Evolutionary conservation across 2,888 invertebrate genomes (phyloP), one percentile per base, ranked within the genome.

Genomic region (Argyresthia albistria): DNA sequence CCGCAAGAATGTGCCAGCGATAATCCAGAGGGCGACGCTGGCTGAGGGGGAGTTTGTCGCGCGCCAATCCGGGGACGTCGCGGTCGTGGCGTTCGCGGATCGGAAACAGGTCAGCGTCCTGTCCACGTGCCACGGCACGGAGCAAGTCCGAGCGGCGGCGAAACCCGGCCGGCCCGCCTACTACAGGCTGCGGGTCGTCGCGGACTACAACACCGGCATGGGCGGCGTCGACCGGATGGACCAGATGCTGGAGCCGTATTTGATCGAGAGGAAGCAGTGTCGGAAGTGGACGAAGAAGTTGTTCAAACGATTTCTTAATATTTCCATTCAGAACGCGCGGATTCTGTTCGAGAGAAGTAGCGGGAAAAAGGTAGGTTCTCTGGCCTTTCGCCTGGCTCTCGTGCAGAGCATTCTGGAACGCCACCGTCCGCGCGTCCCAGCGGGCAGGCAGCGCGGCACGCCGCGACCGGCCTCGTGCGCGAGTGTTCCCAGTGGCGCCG

Each of bases 221-320:
- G 43, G 46, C 11, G 51, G 51, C 9, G 43, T 54, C 4, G 51
- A 51, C 25, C 36, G 1, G 4, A 47, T 47, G 15, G 42, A 51
- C 35, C 35, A 43, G 39, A 49, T 43, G 53, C 45, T 53, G 6
- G 43, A 53, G 11, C 3, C 53, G 4, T 43, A 48, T 35, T 8
- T 46, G 45, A 2, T 50, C n/a, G 50, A 50, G 39, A 36, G 50
- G 7, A 50, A 50, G 39, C 50, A 43, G 11, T 16, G 50, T 11
- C n/a, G 8, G 8, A 43, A 36, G 4, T 53, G 50, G 53, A 16
- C 8, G 35, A 50, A 16, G 46, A 53, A 53, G 16, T 7, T 50
- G 45, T 53, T 53, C 42, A 50, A 50, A 10, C 43, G 53, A 12
- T 46, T 53, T 15, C 46, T 53, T 15, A 50, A 50, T 46, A 16